phyloP scores from a whole-genome alignment of 2,797 vertebrate species.

The Acanthornis magna region DNA sequence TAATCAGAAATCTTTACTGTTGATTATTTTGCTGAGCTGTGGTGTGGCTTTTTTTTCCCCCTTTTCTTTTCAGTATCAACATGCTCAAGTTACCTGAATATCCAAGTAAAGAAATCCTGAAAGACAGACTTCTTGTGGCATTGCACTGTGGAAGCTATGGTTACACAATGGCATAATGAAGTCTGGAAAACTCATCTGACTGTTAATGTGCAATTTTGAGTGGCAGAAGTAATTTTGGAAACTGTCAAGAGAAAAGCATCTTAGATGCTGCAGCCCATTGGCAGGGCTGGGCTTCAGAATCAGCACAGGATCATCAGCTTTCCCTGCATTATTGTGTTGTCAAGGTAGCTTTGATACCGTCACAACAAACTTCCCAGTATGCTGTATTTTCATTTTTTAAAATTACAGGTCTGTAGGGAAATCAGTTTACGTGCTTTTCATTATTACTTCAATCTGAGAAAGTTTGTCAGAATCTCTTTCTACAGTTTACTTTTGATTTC shows the following conservation, averaged over 20 bases:
- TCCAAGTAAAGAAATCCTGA: slow-evolving; percentile 90
- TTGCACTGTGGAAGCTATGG: slow-evolving; percentile 97
- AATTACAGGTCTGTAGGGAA: slow-evolving; percentile 25
- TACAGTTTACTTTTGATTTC: slow-evolving; percentile 30
- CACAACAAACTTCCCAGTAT: slow-evolving; percentile 12
- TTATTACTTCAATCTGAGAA: slow-evolving; percentile 39
- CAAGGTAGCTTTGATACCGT: slow-evolving; percentile 41
- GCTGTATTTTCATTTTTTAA: slow-evolving; percentile 18
- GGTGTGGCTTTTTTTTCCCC: not conserved
- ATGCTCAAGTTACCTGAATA: slow-evolving; percentile 99
- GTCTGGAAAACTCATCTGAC: slow-evolving; percentile 36
- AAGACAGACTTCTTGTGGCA: slow-evolving; percentile 93
- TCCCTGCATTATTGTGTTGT: slow-evolving; percentile 41
- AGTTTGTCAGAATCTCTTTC: slow-evolving; percentile 39
- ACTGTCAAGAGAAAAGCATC: slow-evolving; percentile 39
- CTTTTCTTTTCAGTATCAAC: slow-evolving; percentile 86
- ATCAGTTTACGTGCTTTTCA: slow-evolving; percentile 24
- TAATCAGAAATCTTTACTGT: not conserved
- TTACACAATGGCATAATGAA: slow-evolving; percentile 93
- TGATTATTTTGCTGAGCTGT: slow-evolving; percentile 42
- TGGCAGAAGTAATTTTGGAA: slow-evolving; percentile 65
- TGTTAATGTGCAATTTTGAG: slow-evolving; percentile 46
- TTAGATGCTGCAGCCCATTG: slow-evolving; percentile 27
- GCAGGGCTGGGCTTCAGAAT: slow-evolving; percentile 50
- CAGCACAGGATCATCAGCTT: slow-evolving; percentile 34